Evolutionary conservation across 2,888 invertebrate genomes (phyloP), one percentile per base, ranked within the genome.

Genomic region (Saturnia japonica): DNA sequence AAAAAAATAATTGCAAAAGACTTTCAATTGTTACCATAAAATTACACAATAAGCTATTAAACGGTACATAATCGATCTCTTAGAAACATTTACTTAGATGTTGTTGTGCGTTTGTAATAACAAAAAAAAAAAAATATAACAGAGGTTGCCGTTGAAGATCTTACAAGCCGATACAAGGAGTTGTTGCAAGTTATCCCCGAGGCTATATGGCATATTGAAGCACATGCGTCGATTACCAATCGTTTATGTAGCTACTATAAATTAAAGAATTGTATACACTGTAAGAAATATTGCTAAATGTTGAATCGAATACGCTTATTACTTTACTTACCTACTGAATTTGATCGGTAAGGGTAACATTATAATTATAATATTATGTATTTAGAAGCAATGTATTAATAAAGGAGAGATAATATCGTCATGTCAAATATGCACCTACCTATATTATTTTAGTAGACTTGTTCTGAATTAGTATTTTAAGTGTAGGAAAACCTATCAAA

Each of bases 41-140:
- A 80, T 91, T 88, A 85, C 83, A 85, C 82, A 91, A 91, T 78
- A 85, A 68, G 74, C 84, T 85, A 90, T 89, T 91, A 89, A 86
- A 83, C 81, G 78, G 83, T 85, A 89, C 86, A 89, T 86, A 87
- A 88, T 87, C 81, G 84, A 83, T 86, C 81, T 81, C 80, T 82
- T 78, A 77, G 79, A 80, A 82, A 84, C 85, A 83, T 89, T 89
- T 88, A 88, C 87, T 88, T 83, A 85, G 88, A 88, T 85, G 88
- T 79, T 81, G 78, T 82, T 82, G 74, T 78, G 80, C 76, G 76
- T 75, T 75, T 81, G 82, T 85, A 83, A 82, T 84, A 85, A 87
- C 85, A 85, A 85, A 80, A 80, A 81, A 81, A 77, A 80, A 81
- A 82, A 78, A 34, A 34, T 34, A 34, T 77, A 77, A 76, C 69